Base-by-base conservation (phyloP, 30 jellyfish, hydroid and myxozoan genomes). In the Pseudorhiza aurosa region DNA sequence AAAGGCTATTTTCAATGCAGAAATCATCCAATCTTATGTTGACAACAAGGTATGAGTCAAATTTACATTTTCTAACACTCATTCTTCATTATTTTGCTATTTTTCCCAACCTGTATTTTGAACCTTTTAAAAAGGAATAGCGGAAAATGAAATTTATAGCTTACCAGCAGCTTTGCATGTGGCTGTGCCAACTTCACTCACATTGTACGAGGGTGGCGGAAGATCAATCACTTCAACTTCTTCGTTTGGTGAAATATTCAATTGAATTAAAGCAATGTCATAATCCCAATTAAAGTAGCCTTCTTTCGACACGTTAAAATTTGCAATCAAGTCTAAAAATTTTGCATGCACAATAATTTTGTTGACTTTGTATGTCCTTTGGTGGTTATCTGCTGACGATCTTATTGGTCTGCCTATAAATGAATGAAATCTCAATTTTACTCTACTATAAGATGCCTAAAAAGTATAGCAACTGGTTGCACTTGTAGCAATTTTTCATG, bases 271-370 rank as follows among this genome's bases (percentile, higher is more conserved):
- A 24, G 88, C 88, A 26, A 75, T 75, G 25, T 75, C 88, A 39
- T 75, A 75, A 15, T 75, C 88, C 88, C 88, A 75, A 12, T 58
- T 75, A 60, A 75, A 75, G 51, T 75, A 37, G 1, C 25, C 75
- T 22, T 42, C 35, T 8, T 33, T 31, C 26, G 78, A 25, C 10
- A 68, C 62, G 31, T 46, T 57, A 32, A 7, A 21, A 36, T 50
- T 40, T 1, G 43, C 47, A 19, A 53, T 30, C 27, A 39, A 1
- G 17, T 32, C 70, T 24, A 56, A 29, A 46, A 35, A 59, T 27
- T 29, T 21, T n/a, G 17, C 32, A 26, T 75, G 64, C 57, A 75
- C 32, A 6, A 75, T 39, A 12, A 75, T 58, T 31, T 75, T 57
- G 45, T 60, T 59, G 36, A 75, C 88, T 2, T 36, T 42, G 79